These are phyloP conservation scores for Falcaria lacertinaria DNA, from an alignment of 2,888 invertebrate genomes.

Conservation along the genomic window DNA sequence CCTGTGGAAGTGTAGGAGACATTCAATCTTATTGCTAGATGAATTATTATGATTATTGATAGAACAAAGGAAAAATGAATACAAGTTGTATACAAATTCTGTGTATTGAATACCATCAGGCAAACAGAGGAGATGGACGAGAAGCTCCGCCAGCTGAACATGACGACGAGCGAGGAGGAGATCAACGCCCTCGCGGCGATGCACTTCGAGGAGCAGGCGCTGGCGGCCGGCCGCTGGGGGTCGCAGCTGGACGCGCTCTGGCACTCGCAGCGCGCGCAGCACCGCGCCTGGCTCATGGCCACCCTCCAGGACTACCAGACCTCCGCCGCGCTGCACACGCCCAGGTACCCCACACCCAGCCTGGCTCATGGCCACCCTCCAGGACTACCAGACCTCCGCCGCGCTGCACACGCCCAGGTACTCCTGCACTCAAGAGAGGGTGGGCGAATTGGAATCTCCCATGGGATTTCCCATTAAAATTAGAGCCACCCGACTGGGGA, in stretches of 20 bases:
- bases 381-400: conserved; percentile 43
- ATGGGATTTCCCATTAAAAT: too few species aligned
- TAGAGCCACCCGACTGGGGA: too few species aligned
- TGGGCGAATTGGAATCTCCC: too few species aligned
- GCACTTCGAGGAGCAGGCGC: conserved; percentile 90
- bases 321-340: conserved; percentile 75
- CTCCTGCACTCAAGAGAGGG: too few species aligned
- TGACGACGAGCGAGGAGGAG: conserved; percentile 88
- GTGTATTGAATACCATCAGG: conserved; percentile 48
- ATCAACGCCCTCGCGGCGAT: conserved; percentile 90
- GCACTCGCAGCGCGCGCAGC: conserved; percentile 91
- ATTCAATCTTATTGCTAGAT: too few species aligned
- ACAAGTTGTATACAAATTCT: too few species aligned
- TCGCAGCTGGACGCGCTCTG: conserved; percentile 91
- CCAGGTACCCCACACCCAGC: conserved; percentile 59
- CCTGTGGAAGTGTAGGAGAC: too few species aligned
- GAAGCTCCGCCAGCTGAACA: conserved; percentile 88
- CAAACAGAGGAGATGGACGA: conserved; percentile 94
- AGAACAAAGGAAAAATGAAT: too few species aligned
- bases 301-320: conserved; percentile 78
- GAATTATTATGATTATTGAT: too few species aligned
- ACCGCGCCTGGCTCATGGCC: conserved; percentile 93
- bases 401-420: conserved; percentile 82
- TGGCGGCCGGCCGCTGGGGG: conserved; percentile 91
- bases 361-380: not conserved